These are phyloP conservation scores for Cydia amplana DNA, from an alignment of 1,140 invertebrate species.

Conservation along the genomic window DNA sequence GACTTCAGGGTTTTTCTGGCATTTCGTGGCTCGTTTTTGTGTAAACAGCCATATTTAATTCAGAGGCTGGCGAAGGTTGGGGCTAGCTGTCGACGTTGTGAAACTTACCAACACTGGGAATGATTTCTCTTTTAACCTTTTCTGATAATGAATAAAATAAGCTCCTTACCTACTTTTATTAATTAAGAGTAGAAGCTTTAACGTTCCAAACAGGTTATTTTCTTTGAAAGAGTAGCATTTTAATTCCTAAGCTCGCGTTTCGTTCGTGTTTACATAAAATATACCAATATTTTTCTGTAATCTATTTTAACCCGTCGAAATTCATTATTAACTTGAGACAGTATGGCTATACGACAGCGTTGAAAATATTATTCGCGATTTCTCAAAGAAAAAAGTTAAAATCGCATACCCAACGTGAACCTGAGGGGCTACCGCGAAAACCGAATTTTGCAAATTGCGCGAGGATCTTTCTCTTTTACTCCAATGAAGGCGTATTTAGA, in stretches of 20 bases:
- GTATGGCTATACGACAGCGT: not conserved
- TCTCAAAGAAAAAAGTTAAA: too few species aligned
- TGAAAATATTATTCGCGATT: not conserved
- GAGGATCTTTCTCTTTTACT: too few species aligned
- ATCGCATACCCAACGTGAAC: too few species aligned
- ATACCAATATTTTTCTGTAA: not conserved
- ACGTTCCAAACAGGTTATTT: too few species aligned
- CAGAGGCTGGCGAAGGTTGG: conserved; percentile 7
- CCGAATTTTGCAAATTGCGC: too few species aligned
- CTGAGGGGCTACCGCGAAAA: too few species aligned
- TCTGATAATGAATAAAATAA: not conserved
- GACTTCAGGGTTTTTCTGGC: conserved; percentile 1
- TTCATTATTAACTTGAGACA: not conserved
- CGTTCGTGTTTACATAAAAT: not conserved
- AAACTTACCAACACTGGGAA: not conserved
- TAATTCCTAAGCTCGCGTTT: not conserved
- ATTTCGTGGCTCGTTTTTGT: not conserved
- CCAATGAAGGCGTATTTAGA: too few species aligned
- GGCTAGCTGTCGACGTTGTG: not conserved
- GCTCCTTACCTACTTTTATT: not conserved
- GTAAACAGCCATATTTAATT: conserved; percentile 5
- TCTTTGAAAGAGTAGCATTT: too few species aligned
- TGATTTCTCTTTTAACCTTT: not conserved
- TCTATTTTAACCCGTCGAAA: too few species aligned
- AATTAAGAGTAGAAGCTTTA: too few species aligned